A percentile compares a stretch with the other conserved stretches of the same genome.
Conservation (phyloP, 2,113 vertebrate genomes). For the Nerophis lumbriciformis region DNA sequence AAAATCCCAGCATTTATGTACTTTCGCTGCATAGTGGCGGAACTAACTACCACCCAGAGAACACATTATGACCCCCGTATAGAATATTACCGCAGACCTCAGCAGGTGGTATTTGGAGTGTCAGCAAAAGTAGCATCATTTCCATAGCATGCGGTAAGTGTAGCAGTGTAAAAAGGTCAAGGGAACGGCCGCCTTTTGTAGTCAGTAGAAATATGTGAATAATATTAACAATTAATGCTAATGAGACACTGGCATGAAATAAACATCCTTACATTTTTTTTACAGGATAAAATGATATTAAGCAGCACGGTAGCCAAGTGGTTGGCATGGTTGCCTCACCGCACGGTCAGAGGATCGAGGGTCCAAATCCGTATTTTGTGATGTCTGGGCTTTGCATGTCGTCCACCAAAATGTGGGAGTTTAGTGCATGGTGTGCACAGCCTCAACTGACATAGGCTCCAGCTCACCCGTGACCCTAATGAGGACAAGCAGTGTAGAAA, state of each 20-base stretch:
- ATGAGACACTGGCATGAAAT: neutral
- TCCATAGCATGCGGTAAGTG: neutral
- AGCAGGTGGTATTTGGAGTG: slow-evolving; percentile 20
- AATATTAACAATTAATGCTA: neutral
- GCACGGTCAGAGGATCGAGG: too few species aligned
- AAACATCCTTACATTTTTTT: neutral
- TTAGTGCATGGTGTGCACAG: too few species aligned
- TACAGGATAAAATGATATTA: too few species aligned
- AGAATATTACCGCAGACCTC: slow-evolving; percentile 18
- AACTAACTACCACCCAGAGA: slow-evolving; percentile 18
- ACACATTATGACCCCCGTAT: slow-evolving; percentile 13
- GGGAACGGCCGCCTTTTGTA: neutral
- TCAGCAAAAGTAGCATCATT: slow-evolving; percentile 19
- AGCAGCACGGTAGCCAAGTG: too few species aligned
- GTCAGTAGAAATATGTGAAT: neutral
- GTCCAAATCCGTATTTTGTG: too few species aligned
- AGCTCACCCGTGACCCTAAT: too few species aligned
- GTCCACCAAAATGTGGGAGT: too few species aligned
- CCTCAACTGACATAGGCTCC: too few species aligned
- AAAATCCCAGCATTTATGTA: slow-evolving; percentile 9
- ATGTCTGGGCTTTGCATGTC: too few species aligned
- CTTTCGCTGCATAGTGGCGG: slow-evolving; percentile 2
- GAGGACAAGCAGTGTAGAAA: too few species aligned
- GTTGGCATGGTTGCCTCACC: too few species aligned
- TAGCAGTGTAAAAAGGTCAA: slow-evolving; percentile 6